Evolutionary conservation across 2,113 vertebrate genomes (phyloP), one percentile per base, ranked within the genome.

Genomic region (Notechis scutatus): DNA sequence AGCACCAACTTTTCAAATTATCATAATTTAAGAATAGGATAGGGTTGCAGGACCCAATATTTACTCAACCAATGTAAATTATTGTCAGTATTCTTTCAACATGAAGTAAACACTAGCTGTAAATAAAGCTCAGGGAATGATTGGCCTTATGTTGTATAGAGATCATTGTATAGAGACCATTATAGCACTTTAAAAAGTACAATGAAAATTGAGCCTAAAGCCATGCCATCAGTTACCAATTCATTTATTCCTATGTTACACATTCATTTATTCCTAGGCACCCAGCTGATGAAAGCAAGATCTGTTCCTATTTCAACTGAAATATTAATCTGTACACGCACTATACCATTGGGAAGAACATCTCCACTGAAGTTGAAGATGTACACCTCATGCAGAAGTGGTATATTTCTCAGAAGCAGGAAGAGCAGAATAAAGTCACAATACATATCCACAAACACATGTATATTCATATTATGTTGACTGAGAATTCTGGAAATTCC

Each of bases 1-100:
- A 93, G 90, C 91, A 59, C 6, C 59, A 54, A 88, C 92, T 89
- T 90, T 89, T 89, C 81, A 57, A 92, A 85, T 14, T 12, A 85
- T 85, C 39, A 15, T 23, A 50, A n/a, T 90, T 81, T 90, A 10
- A 81, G 55, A 21, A 39, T 12, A 39, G 50, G 26, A 47, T 92
- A 15, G 7, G 52, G 18, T 4, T 56, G 5, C 52, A 57, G 45
- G 54, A 89, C 52, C 5, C 5, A 39, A 24, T 81, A 57, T 57
- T 81, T 57, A 47, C 9, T 92, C 3, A 55, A 85, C 39, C 54
- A 85, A 29, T 11, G 21, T 14, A 88, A 88, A 64, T 8, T 88
- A 24, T 61, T 92, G 54, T 87, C 85, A 59, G 74, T 45, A 15
- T n/a, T 92, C 55, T 61, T 59, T 47, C 23, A 50, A 34, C 26